phyloP scores from a whole-genome alignment of 2,888 invertebrate species.

The Tuta absoluta region DNA sequence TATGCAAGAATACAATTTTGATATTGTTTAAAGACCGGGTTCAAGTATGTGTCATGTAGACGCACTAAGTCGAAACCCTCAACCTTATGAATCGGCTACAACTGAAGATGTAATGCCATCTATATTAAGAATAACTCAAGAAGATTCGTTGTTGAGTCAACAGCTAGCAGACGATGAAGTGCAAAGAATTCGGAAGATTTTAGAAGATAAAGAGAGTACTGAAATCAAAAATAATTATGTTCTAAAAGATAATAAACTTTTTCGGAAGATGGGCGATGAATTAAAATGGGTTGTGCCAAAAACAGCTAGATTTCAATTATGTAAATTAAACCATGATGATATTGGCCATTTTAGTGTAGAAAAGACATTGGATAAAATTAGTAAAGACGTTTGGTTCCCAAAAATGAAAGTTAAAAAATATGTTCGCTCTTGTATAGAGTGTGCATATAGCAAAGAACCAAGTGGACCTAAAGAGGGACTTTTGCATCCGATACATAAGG shows the following conservation, averaged over 20 bases:
- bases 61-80: conserved; percentile 28
- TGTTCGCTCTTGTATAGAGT: conserved; percentile 48
- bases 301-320: conserved; percentile 35
- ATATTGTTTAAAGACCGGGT: conserved; percentile 35
- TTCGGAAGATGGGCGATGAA: conserved; percentile 28
- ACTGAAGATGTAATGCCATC: background rate
- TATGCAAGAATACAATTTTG: conserved; percentile 38
- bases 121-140: conserved; percentile 20
- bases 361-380: conserved; percentile 26
- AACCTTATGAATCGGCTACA: background rate
- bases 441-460: conserved; percentile 39
- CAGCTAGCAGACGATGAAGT: conserved; percentile 33
- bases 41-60: conserved; percentile 35
- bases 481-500: conserved; percentile 35
- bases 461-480: conserved; percentile 22
- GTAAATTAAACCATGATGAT: conserved; percentile 38
- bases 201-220: conserved; percentile 39
- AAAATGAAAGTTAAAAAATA: conserved; percentile 40
- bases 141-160: conserved; percentile 35
- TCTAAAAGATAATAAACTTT: conserved; percentile 29
- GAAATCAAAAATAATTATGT: conserved; percentile 32
- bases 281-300: conserved; percentile 38
- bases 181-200: conserved; percentile 26
- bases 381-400: conserved; percentile 46
- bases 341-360: conserved; percentile 39